phyloP scores from a whole-genome alignment of 2,888 invertebrate genomes.

The Agonopterix arenella region DNA sequence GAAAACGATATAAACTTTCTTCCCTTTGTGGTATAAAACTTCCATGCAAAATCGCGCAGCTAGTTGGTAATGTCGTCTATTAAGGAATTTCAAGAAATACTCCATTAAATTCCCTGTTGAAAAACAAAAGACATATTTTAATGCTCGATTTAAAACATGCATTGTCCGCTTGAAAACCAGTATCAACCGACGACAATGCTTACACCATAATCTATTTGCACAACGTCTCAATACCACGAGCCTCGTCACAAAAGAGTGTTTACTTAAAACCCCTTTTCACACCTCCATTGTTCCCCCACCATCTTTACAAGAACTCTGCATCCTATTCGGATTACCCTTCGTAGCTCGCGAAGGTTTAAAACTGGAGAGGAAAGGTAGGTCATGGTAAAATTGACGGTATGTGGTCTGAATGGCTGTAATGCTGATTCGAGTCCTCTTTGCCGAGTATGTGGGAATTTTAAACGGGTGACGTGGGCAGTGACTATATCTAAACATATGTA shows the following conservation, averaged over 20 bases:
- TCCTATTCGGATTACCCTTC: not conserved
- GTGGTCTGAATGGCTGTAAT: conserved; percentile 11
- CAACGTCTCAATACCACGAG: conserved; percentile 18
- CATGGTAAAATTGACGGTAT: conserved; percentile 2
- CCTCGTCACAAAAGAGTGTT: conserved; percentile 21
- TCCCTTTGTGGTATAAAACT: no score
- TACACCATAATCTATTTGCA: conserved; percentile 23
- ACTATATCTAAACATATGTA: no score
- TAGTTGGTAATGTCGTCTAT: no score
- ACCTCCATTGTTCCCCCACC: conserved; percentile 21
- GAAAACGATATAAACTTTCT: no score
- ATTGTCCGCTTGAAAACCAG: conserved; percentile 4
- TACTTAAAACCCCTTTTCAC: conserved; percentile 27
- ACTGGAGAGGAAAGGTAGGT: conserved; percentile 1
- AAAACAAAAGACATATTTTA: conserved; percentile 4
- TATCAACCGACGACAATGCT: conserved; percentile 15
- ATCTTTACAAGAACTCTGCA: conserved; percentile 9
- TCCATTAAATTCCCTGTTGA: not conserved
- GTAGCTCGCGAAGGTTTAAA: not conserved
- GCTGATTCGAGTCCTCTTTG: conserved; percentile 11
- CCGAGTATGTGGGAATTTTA: conserved; percentile 11
- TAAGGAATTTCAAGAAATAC: no score
- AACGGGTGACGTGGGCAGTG: conserved; percentile 1
- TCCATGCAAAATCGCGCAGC: no score
- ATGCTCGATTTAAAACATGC: conserved; percentile 4